Base-by-base conservation (phyloP, 2,888 invertebrate species). In the Drosophila peninsularis region DNA sequence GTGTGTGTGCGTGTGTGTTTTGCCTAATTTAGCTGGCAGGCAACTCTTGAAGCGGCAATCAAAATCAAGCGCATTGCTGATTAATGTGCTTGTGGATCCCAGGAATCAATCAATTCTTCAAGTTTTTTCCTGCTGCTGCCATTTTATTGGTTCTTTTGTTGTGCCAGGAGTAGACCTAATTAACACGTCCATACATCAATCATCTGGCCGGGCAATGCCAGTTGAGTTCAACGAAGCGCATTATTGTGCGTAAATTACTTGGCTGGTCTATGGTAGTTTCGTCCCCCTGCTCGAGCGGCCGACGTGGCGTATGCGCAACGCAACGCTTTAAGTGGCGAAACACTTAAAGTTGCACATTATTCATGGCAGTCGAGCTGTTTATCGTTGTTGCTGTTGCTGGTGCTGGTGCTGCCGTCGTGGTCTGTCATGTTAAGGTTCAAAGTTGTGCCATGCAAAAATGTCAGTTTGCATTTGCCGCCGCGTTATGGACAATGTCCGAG, bases 181-280 rank as follows among this genome's bases (percentile, higher is more conserved):
- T 86, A 86, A 89, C 86, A 89, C 86, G 89, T 86, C 89, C 88
- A 89, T 88, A 82, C 86, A 86, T 86, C 86, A 86, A 86, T 86
- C 86, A 86, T 86, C 74, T 72, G 86, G 65, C 68, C 56, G 5
- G 62, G 65, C 61, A 75, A 60, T 70, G 78, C 66, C 71, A 69
- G 84, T 45, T 62, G 83, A 77, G 85, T 84, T 87, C 88, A 89
- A 65, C 86, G 89, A 85, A 65, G 89, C 89, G 85, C 74, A 89
- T 88, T 85, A 89, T 89, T 89, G 86, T 85, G 89, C 86, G 86
- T 89, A 89, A 89, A 85, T 88, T 89, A 85, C 86, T 75, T 52
- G 67, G 64, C 85, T 81, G 71, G 75, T 68, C 71, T 69, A 62
- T 49, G 71, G 53, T 68, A 11, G 63, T 65, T 75, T 68, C 55